Base-by-base conservation (phyloP, 2,797 vertebrate species). In the Cyprinella venusta region DNA sequence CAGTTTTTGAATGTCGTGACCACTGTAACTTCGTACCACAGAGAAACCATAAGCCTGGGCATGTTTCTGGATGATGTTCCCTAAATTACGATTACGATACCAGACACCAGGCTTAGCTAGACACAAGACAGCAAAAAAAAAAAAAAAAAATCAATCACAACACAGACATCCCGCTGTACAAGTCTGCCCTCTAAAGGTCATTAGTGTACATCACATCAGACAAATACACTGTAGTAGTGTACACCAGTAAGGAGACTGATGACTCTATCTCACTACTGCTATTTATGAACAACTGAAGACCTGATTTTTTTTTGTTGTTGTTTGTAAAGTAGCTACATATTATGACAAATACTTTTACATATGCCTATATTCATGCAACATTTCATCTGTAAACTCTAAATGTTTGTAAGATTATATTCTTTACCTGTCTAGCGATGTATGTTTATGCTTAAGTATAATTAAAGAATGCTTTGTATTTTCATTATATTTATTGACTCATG, bases 41-140 rank as follows among this genome's bases (percentile, higher is more conserved):
- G 97, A 99, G 95, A 98, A 98, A 80, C 96, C 95, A 76, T 92
- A 97, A 82, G 97, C 97, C 91, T 99, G 97, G 16, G 97, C 97
- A 0, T 99, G 97, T 88, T 98, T 99, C 95, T 99, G 97, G 90
- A 99, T 99, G 88, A 99, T 96, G 91, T 99, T 99, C 59, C 97
- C 97, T 84, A 99, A 79, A 82, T 99, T 97, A 92, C 97, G 93
- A 91, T 30, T 30, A 30, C 30, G 30, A 33, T 98, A 98, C 69
- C 97, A 95, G 77, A 98, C 92, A 24, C 97, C 97, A 76, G 97
- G 97, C 88, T 99, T 99, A 87, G 98, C 98, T 98, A 93, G 5
- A 84, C 6, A 56, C 21, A 75, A 1, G n/a, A 82, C 42, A 48
- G 63, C 40, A 6, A 80, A 33, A 33, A 33, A 33, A 33, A 33